Conservation (phyloP, 2,888 invertebrate species). For the Cetonia aurata region DNA sequence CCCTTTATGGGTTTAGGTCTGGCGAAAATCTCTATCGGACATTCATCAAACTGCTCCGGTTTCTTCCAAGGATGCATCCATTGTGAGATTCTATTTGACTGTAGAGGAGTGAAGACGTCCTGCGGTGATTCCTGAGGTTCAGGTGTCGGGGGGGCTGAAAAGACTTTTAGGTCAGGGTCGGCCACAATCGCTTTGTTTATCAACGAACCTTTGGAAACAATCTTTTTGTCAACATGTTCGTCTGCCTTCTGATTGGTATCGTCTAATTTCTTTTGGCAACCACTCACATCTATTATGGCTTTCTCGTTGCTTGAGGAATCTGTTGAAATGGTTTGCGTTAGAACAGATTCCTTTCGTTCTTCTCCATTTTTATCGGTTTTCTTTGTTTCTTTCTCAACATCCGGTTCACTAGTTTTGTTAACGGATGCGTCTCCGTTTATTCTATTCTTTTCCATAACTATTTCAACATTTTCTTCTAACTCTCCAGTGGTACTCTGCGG, state of each 20-base stretch:
- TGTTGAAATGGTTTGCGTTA: no score
- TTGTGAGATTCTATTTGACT: constrained; percentile 63
- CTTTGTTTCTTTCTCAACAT: background rate
- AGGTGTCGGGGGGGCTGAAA: constrained; percentile 54
- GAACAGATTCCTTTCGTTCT: background rate
- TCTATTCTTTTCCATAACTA: constrained; percentile 7
- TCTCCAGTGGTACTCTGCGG: constrained; percentile 12
- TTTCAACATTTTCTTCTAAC: constrained; percentile 9
- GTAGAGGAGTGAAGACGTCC: constrained; percentile 63
- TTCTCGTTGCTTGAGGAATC: background rate
- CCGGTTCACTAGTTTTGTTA: background rate
- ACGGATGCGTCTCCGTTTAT: constrained; percentile 4
- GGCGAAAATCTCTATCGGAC: constrained; percentile 64
- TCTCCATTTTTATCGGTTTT: constrained; percentile 42
- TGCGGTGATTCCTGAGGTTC: constrained; percentile 60
- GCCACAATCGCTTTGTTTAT: constrained; percentile 61
- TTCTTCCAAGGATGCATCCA: constrained; percentile 65
- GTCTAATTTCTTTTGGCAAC: constrained; percentile 4
- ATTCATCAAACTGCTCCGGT: constrained; percentile 63
- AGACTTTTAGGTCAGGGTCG: constrained; percentile 63
- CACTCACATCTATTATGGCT: background rate
- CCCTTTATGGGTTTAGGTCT: constrained; percentile 64
- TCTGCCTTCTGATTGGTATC: constrained; percentile 3
- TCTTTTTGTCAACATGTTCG: constrained; percentile 46
- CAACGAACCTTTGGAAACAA: constrained; percentile 63